These are phyloP conservation scores for Leptopilina myrica DNA, from an alignment of 2,888 invertebrate species.

Conservation along the genomic window DNA sequence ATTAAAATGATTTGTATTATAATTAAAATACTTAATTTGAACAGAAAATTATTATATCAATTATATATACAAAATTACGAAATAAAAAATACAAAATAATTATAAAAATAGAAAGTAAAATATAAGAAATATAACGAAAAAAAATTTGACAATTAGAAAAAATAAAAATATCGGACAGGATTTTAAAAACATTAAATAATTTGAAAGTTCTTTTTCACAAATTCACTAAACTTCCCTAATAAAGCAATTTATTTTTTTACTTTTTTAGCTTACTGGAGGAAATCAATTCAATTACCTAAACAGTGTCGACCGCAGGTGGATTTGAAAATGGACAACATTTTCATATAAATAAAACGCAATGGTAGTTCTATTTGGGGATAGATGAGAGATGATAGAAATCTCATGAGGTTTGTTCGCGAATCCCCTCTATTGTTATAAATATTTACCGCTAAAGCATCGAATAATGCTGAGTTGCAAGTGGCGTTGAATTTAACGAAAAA, in stretches of 20 bases:
- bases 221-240: neutral
- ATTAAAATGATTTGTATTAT: too few relatives aligned
- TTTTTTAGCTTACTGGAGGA: neutral
- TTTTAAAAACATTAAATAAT: too few relatives aligned
- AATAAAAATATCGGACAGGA: too few relatives aligned
- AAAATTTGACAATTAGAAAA: too few relatives aligned
- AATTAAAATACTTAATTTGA: too few relatives aligned
- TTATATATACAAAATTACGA: too few relatives aligned
- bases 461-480: constrained; percentile 1
- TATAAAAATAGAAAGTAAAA: too few relatives aligned
- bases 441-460: neutral
- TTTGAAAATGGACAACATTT: neutral
- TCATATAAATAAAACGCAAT: neutral
- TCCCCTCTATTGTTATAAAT: neutral
- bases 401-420: neutral
- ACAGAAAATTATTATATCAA: too few relatives aligned
- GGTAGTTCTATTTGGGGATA: neutral
- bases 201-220: too few relatives aligned
- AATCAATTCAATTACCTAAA: neutral
- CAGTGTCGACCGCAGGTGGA: neutral
- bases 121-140: too few relatives aligned
- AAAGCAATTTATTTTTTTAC: neutral
- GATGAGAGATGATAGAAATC: neutral
- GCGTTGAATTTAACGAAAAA: neutral
- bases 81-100: too few relatives aligned